A percentile compares a stretch with the other conserved stretches of the same genome.
Conservation (phyloP, 2,113 vertebrate genomes). For the Notothenia coriiceps region DNA sequence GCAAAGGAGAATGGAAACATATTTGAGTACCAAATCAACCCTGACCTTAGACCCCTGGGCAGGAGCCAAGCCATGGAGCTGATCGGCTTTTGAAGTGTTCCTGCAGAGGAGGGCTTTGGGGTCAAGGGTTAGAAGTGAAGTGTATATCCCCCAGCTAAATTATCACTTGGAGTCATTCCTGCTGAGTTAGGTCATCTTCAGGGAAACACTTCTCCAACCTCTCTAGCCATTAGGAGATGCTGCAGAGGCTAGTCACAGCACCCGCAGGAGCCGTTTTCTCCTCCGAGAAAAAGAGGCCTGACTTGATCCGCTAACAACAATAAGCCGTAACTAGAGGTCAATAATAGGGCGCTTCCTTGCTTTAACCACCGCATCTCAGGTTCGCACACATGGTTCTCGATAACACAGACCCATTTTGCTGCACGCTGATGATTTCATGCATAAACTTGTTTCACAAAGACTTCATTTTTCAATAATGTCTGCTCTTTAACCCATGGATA, state of each 20-base stretch:
- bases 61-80: slow-evolving; percentile 59
- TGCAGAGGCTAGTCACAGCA: slow-evolving; percentile 46
- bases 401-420: slow-evolving; percentile 17
- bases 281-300: slow-evolving; percentile 40
- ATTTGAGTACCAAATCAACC: slow-evolving; percentile 35
- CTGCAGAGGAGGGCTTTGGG: slow-evolving; percentile 43
- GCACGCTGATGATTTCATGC: background rate
- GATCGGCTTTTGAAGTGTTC: slow-evolving; percentile 81
- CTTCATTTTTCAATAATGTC: background rate
- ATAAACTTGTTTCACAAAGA: slow-evolving; percentile 5
- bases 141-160: slow-evolving; percentile 60
- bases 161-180: slow-evolving; percentile 65
- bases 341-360: slow-evolving; percentile 18
- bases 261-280: slow-evolving; percentile 56
- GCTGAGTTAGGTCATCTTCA: slow-evolving; percentile 68
- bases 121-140: slow-evolving; percentile 71
- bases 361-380: slow-evolving; percentile 35
- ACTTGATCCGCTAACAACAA: slow-evolving; percentile 47
- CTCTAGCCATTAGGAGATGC: slow-evolving; percentile 39
- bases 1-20: background rate
- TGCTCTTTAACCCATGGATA: slow-evolving; percentile 14
- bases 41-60: slow-evolving; percentile 64
- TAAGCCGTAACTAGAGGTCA: slow-evolving; percentile 56
- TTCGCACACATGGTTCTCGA: slow-evolving; percentile 49
- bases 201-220: slow-evolving; percentile 40